Percentiles rank a stretch among this genome's conserved stretches.
Conservation (phyloP, 2,888 invertebrate species). For the Philereme vetulata region DNA sequence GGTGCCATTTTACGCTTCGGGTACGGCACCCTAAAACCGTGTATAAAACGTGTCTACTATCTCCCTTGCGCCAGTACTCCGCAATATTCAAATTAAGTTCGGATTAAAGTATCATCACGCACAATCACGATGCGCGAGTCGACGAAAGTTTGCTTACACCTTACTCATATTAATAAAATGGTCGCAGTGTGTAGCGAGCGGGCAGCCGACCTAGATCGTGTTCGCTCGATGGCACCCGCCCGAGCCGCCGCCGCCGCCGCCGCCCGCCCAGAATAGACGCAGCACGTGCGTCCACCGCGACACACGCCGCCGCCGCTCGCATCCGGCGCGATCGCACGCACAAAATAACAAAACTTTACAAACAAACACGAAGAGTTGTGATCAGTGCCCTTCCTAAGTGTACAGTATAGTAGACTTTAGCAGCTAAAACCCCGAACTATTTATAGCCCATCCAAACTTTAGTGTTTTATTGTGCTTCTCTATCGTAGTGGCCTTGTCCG, state of each 20-base stretch:
- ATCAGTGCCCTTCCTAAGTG: constrained; percentile 39
- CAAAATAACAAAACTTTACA: constrained; percentile 39
- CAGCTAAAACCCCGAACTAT: constrained; percentile 52
- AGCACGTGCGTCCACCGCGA: constrained; percentile 79
- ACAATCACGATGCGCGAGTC: constrained; percentile 18
- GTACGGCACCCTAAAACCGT: too few species aligned
- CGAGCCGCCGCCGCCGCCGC: constrained; percentile 54
- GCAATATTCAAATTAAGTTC: constrained; percentile 10
- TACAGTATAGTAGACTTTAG: constrained; percentile 26
- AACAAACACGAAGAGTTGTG: constrained; percentile 47
- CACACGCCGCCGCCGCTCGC: constrained; percentile 66
- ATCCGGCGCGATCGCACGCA: constrained; percentile 37
- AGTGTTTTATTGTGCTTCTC: constrained; percentile 57
- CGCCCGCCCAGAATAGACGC: constrained; percentile 78
- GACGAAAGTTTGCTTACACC: constrained; percentile 31
- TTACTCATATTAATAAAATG: constrained; percentile 33
- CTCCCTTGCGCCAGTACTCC: too few species aligned
- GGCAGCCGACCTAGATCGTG: constrained; percentile 74
- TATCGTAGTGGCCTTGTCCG: constrained; percentile 72
- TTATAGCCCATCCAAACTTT: constrained; percentile 60
- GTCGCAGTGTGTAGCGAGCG: constrained; percentile 44
- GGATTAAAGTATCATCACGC: constrained; percentile 6
- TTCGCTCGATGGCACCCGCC: constrained; percentile 73
- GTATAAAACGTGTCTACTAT: too few species aligned
- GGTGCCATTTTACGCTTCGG: too few species aligned